A percentile compares a stretch with the other conserved stretches of the same genome.
Conservation (phyloP, 2,888 invertebrate species). For the Ophion ellenae region DNA sequence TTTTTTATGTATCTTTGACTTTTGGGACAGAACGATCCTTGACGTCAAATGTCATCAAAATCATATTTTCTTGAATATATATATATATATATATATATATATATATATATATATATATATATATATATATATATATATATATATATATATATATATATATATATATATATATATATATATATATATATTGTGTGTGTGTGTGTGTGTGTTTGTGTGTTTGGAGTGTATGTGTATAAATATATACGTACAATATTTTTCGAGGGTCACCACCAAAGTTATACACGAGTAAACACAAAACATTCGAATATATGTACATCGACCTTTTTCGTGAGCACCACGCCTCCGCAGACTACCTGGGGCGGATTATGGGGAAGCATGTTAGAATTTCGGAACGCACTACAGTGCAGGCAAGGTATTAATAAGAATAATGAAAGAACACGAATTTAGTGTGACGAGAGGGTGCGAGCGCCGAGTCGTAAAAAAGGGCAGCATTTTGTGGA, state of each 20-base stretch:
- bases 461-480: not conserved
- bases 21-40: not conserved
- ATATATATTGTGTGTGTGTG: too few relatives aligned
- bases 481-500: not conserved
- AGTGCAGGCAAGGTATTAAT: not conserved
- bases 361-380: not conserved
- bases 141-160: too few relatives aligned
- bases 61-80: not conserved
- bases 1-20: not conserved
- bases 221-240: not conserved
- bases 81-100: too few relatives aligned
- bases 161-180: too few relatives aligned
- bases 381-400: not conserved
- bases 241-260: not conserved
- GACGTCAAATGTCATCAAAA: not conserved
- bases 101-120: too few relatives aligned
- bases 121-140: too few relatives aligned
- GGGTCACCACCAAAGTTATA: not conserved
- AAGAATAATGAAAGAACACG: constrained; percentile 5
- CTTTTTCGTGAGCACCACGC: not conserved
- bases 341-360: not conserved
- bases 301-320: not conserved
- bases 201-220: not conserved
- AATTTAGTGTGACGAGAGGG: constrained; percentile 16
- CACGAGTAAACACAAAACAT: not conserved